Evolutionary conservation across 2,797 vertebrate species (phyloP), one percentile per base, ranked within the genome.

Genomic region (Syngnathus acus): DNA sequence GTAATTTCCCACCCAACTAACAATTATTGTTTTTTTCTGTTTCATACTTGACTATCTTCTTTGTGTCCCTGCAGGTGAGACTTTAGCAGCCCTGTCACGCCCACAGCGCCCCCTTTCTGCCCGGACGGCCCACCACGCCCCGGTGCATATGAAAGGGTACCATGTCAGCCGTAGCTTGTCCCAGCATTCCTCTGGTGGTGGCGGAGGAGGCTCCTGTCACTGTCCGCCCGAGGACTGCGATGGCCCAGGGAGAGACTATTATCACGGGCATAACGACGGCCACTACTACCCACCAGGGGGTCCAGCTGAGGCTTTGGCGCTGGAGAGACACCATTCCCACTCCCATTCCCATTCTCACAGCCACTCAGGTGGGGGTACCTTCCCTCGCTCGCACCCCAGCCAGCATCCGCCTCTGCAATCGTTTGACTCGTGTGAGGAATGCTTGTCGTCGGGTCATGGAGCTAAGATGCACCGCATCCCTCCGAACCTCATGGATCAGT

Each of bases 361-460:
- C 81, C 89, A 91, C 75, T 90, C 87, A 74, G 92, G 93, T 67
- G 95, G 95, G 74, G 96, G 96, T 72, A 99, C 97, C 73, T 99
- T 98, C 82, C 97, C 97, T 54, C 95, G 97, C 71, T 95, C 96
- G 81, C 95, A 97, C 87, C 94, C 94, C 62, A 91, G 88, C 83
- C 95, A 94, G 77, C 93, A 88, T 90, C 84, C 94, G 77, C 71
- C 85, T 66, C 84, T 86, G 11, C 94, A 93, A 74, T 92, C 93
- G 6, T 95, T 94, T 65, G 95, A 98, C 89, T 94, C 95, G 74
- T 98, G 96, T 43, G 97, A 99, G 83, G 97, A 99, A 85, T 99
- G 97, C 86, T 85, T 95, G 86, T 82, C 90, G 17, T 81, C 90
- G 6, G 79, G 82, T 55, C 88, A 88, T 0, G 84, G 84, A 19